Evolutionary conservation across 2,113 vertebrate genomes (phyloP).

Genomic region (Sorex fumeus): DNA sequence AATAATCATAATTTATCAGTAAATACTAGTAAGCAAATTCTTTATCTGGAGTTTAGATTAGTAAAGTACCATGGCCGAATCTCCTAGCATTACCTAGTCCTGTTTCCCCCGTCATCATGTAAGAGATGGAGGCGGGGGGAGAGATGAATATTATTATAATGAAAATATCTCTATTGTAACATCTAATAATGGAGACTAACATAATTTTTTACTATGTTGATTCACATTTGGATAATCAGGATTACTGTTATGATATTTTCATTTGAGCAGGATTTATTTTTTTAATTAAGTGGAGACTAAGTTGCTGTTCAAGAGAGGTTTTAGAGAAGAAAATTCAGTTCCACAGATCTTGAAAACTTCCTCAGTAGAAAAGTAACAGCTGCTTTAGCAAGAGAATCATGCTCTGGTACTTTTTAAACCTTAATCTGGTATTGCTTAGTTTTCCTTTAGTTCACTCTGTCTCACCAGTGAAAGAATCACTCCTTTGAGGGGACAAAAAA

Average conservation of each 20-base stretch:
- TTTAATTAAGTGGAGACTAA: conserved; percentile 17
- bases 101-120: background rate
- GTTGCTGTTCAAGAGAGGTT: background rate
- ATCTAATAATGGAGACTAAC: conserved; percentile 35
- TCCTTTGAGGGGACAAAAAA: conserved; percentile 11
- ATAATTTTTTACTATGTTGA: conserved; percentile 21
- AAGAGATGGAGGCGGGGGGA: background rate
- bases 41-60: background rate
- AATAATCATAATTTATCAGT: conserved; percentile 27
- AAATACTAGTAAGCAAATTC: conserved; percentile 35
- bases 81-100: background rate
- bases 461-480: background rate
- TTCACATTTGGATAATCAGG: conserved; percentile 32
- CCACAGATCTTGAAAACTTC: background rate
- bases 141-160: background rate
- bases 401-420: conserved; percentile 34
- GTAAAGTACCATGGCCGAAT: conserved; percentile 5
- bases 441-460: conserved; percentile 19
- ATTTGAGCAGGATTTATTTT: conserved; percentile 51
- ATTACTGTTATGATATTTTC: conserved; percentile 32
- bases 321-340: conserved; percentile 4
- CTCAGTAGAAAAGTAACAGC: background rate
- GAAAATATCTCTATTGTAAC: conserved; percentile 31
- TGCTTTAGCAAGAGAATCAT: conserved; percentile 7
- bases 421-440: background rate